Base-by-base conservation (phyloP, 35 echinoderm and acorn worm species). In the Stichopus chloronotus region DNA sequence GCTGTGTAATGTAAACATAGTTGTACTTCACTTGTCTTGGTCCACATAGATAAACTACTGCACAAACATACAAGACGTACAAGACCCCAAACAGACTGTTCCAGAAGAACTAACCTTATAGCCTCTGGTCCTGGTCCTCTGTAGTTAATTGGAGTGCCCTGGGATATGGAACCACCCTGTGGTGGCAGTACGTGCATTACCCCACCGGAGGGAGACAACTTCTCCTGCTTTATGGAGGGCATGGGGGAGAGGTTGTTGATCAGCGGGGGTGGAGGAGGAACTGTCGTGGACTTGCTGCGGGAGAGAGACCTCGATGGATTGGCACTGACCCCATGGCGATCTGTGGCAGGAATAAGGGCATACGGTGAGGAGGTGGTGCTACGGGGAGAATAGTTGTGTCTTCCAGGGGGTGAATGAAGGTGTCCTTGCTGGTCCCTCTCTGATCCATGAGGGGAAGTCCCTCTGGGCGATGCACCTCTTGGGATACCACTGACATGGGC, bases 211-310 rank as follows among this genome's bases (percentile, higher is more conserved):
- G 95, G 95, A 6, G 95, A 95, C 5, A 90, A 16, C 21, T 99
- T 94, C 78, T 99, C 94, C 17, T 94, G 90, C 71, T 99, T 99
- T 9, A 98, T 90, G 7, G 97, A 83, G 63, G 87, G 90, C 84
- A 94, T 96, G 22, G 93, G 93, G 24, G 97, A 95, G 12, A 92
- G 72, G 54, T 93, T 96, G 78, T 93, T 93, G 91, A 96, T 94
- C 6, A 99, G 90, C 17, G 97, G 97, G 53, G 97, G 97, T 65
- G 97, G 97, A 20, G 97, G 97, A 30, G 83, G 95, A 20, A 72
- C 87, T 7, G 81, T 87, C 78, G 79, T 80, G 22, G 65, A 84
- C 86, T 79, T 92, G 53, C 22, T 93, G 25, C 59, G 89, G 24
- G 81, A 84, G 20, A 80, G 90, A 58, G 93, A 55, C 78, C 90